These are phyloP conservation scores for Himalopsyche kuldschensis DNA, from an alignment of 2,888 invertebrate genomes.

Conservation along the genomic window DNA sequence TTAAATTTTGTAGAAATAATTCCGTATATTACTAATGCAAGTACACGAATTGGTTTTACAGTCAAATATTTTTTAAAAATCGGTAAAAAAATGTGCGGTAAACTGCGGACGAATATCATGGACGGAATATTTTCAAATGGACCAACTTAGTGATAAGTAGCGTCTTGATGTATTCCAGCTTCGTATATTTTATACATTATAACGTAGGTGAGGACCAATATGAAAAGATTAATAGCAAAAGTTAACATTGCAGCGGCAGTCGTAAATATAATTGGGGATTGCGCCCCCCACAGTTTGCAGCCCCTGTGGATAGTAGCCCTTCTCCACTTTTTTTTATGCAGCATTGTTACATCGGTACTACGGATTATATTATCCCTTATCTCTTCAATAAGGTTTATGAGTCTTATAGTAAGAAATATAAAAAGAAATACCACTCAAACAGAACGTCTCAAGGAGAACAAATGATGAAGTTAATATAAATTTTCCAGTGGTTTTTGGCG, in stretches of 20 bases:
- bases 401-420: not conserved
- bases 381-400: not conserved
- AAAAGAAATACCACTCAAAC: not conserved
- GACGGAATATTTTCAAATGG: not conserved
- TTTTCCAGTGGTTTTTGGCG: no score
- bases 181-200: not conserved
- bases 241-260: conserved; percentile 32
- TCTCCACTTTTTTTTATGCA: not conserved
- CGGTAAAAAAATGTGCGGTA: no score
- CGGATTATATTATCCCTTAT: conserved; percentile 10
- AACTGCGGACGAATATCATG: no score
- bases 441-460: not conserved
- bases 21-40: no score
- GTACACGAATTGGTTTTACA: no score
- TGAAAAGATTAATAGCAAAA: conserved; percentile 33
- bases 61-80: no score
- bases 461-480: not conserved
- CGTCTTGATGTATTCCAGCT: not conserved
- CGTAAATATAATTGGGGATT: conserved; percentile 35
- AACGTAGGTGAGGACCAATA: conserved; percentile 25
- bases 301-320: not conserved
- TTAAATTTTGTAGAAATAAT: no score
- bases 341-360: conserved; percentile 5
- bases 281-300: conserved; percentile 7
- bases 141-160: not conserved